Percentiles rank a stretch among this genome's conserved stretches.
These are phyloP conservation scores for Rhodeus uyekii DNA, from an alignment of 2,797 vertebrate species.

Conservation along the genomic window DNA sequence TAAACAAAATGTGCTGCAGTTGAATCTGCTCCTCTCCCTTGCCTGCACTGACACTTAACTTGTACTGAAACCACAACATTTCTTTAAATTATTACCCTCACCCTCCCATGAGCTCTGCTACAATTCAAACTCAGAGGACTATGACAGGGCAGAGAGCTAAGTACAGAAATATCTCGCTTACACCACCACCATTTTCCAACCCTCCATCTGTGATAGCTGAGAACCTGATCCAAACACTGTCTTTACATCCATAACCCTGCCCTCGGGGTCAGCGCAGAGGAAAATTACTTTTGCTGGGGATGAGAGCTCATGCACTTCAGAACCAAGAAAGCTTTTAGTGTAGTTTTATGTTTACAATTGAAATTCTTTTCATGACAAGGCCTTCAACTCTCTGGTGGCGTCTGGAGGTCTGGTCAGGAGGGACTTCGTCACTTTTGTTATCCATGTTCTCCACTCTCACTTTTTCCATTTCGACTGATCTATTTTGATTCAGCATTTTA, in stretches of 20 bases:
- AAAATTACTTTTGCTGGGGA: conserved; percentile 42
- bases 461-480: conserved; percentile 37
- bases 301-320: conserved; percentile 10
- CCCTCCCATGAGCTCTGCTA: not conserved
- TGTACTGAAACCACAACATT: not conserved
- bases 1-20: not conserved
- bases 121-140: not conserved
- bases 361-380: conserved; percentile 38
- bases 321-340: conserved; percentile 45
- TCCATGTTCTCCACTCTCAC: not conserved
- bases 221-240: conserved; percentile 40
- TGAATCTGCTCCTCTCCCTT: not conserved
- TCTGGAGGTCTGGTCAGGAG: conserved; percentile 26
- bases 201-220: conserved; percentile 17
- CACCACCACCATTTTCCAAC: conserved; percentile 17
- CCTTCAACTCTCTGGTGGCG: conserved; percentile 14
- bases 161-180: conserved; percentile 23
- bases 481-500: conserved; percentile 45
- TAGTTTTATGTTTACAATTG: conserved; percentile 38
- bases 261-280: conserved; percentile 33
- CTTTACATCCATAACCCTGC: conserved; percentile 41
- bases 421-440: conserved; percentile 25
- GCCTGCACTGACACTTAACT: not conserved
- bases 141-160: not conserved
- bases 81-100: not conserved